Evolutionary conservation across 1,140 invertebrate genomes (phyloP), one percentile per base, ranked within the genome.

Genomic region (Brachionus koreanus): DNA sequence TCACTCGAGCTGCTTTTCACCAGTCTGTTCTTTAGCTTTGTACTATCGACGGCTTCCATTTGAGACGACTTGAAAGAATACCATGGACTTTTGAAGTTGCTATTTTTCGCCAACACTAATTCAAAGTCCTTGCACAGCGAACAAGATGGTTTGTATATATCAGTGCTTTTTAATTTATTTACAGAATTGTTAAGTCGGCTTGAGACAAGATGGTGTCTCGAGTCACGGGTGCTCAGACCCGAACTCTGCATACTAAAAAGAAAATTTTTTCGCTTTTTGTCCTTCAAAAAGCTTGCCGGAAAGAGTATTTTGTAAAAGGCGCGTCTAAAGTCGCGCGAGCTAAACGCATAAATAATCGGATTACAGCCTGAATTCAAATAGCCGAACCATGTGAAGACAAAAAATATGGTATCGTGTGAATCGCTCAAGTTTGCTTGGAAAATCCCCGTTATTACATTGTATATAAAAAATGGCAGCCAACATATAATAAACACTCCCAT

Each of bases 311-410:
- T 85, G n/a, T 84, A 67, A 83, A 90, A 90, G 23, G 88, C 88
- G 46, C 95, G 93, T 89, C 95, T 91, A 89, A 98, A 98, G 87
- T 98, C 96, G 86, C 93, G 91, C 88, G 94, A 96, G 93, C 95
- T 97, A 86, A 94, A 97, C 2, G 95, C 95, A 88, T 98, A 98
- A 85, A 98, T 98, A 74, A 97, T 93, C 1, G 95, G 95, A 90
- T 97, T 98, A 94, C 42, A 72, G n/a, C 65, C 42, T 43, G 82
- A 82, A 42, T 82, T 82, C 33, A 82, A 6, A 63, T 82, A 74
- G 3, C 82, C 82, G 16, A 82, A 74, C 82, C 82, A 82, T 12
- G 82, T 82, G 23, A 82, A 72, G 5, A 82, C 37, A 72, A 37
- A 49, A 57, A 46, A 67, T 42, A 82, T 82, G 5, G 16, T 67